These are phyloP conservation scores for Fragum whitleyi DNA, from an alignment of 2,888 invertebrate species.

Conservation along the genomic window DNA sequence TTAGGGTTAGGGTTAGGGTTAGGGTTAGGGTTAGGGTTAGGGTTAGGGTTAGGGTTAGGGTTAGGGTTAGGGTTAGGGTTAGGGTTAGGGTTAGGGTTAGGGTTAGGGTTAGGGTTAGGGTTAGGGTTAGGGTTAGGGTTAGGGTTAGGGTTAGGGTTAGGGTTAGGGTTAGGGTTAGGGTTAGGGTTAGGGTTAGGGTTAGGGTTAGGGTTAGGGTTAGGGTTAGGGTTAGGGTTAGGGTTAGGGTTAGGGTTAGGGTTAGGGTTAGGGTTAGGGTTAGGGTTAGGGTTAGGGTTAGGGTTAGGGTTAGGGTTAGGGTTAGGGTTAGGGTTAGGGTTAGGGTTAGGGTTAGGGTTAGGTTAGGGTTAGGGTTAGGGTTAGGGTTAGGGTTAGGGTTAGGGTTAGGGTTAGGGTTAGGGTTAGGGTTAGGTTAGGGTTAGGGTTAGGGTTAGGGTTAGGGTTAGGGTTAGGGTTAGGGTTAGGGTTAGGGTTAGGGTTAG, in stretches of 20 bases:
- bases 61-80: slow-evolving; percentile 72
- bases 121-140: slow-evolving; percentile 64
- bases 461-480: slow-evolving; percentile 51
- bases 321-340: slow-evolving; percentile 68
- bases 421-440: slow-evolving; percentile 57
- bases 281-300: slow-evolving; percentile 53
- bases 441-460: slow-evolving; percentile 56
- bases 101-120: slow-evolving; percentile 68
- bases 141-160: slow-evolving; percentile 61
- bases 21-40: slow-evolving; percentile 71
- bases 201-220: slow-evolving; percentile 60
- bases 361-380: slow-evolving; percentile 68
- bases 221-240: slow-evolving; percentile 60
- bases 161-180: slow-evolving; percentile 55
- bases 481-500: slow-evolving; percentile 39
- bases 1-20: slow-evolving; percentile 65
- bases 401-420: slow-evolving; percentile 64
- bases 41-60: slow-evolving; percentile 63
- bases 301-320: slow-evolving; percentile 62
- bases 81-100: slow-evolving; percentile 65
- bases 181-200: slow-evolving; percentile 53
- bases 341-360: slow-evolving; percentile 70
- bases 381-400: slow-evolving; percentile 67
- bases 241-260: slow-evolving; percentile 68
- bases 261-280: slow-evolving; percentile 53